Conservation (phyloP, 2,888 invertebrate genomes). For the Vandiemenella viatica region DNA sequence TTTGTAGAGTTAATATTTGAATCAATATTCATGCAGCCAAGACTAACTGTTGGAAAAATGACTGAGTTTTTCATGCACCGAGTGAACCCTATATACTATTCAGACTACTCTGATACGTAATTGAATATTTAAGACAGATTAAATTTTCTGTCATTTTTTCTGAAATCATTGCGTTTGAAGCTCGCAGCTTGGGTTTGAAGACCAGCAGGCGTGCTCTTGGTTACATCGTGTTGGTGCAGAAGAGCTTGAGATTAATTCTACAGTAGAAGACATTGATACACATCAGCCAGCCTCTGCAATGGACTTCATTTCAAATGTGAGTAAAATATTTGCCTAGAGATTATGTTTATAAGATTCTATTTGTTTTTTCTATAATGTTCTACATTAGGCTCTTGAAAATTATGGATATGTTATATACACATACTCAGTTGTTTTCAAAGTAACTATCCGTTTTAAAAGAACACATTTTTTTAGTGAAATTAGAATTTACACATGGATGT, state of each 20-base stretch:
- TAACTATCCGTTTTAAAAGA: no score
- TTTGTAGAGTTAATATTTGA: background rate
- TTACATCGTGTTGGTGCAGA: background rate
- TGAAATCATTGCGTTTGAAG: background rate
- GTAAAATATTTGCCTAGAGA: slow-evolving; percentile 5
- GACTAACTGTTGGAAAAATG: slow-evolving; percentile 9
- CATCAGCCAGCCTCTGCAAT: slow-evolving; percentile 24
- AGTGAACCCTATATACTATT: slow-evolving; percentile 50
- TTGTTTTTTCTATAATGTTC: slow-evolving; percentile 7
- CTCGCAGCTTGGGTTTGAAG: background rate
- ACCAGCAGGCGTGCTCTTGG: background rate
- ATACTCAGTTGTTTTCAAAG: no score
- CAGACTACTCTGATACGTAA: slow-evolving; percentile 48
- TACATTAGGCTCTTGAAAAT: no score
- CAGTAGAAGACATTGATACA: background rate
- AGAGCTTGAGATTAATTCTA: background rate
- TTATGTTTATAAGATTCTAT: slow-evolving; percentile 14
- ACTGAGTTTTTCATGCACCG: slow-evolving; percentile 24
- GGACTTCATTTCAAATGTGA: slow-evolving; percentile 35
- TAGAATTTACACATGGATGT: no score
- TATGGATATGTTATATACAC: no score
- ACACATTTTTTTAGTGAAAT: no score
- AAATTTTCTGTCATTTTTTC: slow-evolving; percentile 7
- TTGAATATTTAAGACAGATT: slow-evolving; percentile 5
- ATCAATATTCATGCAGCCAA: background rate